Evolutionary conservation across 2,888 invertebrate genomes (phyloP), one percentile per base, ranked within the genome.

Genomic region (Automeris io): DNA sequence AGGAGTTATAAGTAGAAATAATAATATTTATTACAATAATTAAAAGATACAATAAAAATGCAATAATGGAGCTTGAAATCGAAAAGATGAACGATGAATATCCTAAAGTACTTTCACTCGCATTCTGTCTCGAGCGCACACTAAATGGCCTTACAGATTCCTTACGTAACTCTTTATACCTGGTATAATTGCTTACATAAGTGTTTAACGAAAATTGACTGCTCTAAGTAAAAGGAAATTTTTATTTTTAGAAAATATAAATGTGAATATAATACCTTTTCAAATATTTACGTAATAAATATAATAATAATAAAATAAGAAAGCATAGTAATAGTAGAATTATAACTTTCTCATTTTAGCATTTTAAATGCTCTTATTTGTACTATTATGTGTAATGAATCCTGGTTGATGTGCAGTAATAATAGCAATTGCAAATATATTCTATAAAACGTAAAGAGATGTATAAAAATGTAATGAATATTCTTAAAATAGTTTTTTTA

Each of bases 91-190:
- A 39, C 16, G 32, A 32, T 9, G 22, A 39, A 43, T 46, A 41
- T 45, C 45, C 47, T 47, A 45, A 24, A 22, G 23, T 25, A 45
- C 49, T 53, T 50, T 49, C 45, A 49, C 48, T 51, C 8, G 33
- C 32, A 32, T 13, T 16, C 29, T 31, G 35, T 34, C 22, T 33
- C 22, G 57, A 43, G 45, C 44, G 39, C 48, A 47, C 59, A 57
- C 54, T 49, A 62, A 68, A 64, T 63, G 53, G 51, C 53, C 59
- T 67, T 56, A 68, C 63, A 61, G 47, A 57, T 43, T 47, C 44
- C 45, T 74, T 77, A 48, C 54, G 54, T 68, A 73, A 73, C 51
- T 16, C 42, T 39, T 39, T 35, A 41, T 40, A 49, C 46, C 50
- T 51, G 26, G 21, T n/a, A 9, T 16, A 21, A 6, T 19, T 21